Evolutionary conservation across 2,113 vertebrate species (phyloP).

Genomic region (Pogonocichla stellata): DNA sequence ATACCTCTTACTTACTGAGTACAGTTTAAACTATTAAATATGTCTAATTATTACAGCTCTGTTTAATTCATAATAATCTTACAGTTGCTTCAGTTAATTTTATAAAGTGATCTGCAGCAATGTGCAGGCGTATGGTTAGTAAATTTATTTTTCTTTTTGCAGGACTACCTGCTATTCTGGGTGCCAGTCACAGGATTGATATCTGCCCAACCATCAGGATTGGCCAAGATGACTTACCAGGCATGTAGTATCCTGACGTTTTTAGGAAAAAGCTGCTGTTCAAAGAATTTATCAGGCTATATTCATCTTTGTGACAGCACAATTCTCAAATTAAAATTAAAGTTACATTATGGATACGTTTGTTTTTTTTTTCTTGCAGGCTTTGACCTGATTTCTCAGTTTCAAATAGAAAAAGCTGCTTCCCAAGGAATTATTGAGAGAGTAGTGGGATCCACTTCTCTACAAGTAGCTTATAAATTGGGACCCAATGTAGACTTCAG

Average conservation of each 20-base stretch:
- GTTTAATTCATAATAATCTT: neutral
- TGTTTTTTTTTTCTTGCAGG: conserved; percentile 68
- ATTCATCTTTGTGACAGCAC: neutral
- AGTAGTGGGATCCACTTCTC: conserved; percentile 78
- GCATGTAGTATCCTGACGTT: conserved; percentile 54
- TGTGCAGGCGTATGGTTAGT: neutral
- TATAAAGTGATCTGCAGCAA: neutral
- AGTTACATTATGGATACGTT: neutral
- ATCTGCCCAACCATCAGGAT: conserved; percentile 78
- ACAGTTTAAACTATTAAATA: neutral
- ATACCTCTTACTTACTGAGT: neutral
- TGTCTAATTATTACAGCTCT: neutral
- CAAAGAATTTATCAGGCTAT: neutral
- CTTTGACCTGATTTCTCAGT: conserved; percentile 90
- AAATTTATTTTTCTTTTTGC: conserved; percentile 36
- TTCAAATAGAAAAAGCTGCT: conserved; percentile 86
- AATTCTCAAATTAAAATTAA: neutral
- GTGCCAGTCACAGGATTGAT: conserved; percentile 72
- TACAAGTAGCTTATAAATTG: conserved; percentile 82
- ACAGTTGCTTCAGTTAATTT: neutral
- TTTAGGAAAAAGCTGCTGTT: neutral
- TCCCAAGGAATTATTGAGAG: conserved; percentile 80
- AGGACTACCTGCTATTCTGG: conserved; percentile 81
- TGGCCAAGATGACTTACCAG: conserved; percentile 84
- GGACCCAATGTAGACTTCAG: conserved; percentile 85